phyloP scores from a whole-genome alignment of 1,140 invertebrate species.

The Sinonovacula constricta region DNA sequence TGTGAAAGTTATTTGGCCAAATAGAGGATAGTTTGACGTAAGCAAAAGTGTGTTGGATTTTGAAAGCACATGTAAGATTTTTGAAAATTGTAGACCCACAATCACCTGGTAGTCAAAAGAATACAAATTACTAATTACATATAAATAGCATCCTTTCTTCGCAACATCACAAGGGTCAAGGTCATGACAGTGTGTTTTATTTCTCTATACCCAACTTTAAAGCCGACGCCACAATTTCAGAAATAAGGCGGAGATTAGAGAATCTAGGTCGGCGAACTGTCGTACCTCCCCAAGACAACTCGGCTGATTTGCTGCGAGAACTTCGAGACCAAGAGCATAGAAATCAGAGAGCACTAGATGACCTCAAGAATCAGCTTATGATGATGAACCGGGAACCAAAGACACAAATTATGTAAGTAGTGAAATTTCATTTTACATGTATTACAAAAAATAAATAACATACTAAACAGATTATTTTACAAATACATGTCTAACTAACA shows the following conservation, averaged over 20 bases:
- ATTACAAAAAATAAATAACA: not conserved
- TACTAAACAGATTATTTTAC: not conserved
- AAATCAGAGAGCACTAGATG: conserved; percentile 47
- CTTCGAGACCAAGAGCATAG: conserved; percentile 32
- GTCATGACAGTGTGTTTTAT: no score
- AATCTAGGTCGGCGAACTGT: conserved; percentile 34
- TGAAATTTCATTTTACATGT: not conserved
- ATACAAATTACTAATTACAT: no score
- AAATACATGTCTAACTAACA: not conserved
- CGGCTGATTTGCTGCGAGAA: conserved; percentile 37
- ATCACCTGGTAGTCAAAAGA: no score
- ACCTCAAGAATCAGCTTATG: conserved; percentile 28
- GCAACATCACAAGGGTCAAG: no score
- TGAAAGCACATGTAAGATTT: no score
- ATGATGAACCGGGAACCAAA: conserved; percentile 22
- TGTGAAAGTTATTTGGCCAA: no score
- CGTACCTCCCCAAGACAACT: conserved; percentile 18
- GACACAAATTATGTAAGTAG: conserved; percentile 47
- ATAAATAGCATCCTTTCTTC: no score
- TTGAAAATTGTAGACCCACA: no score
- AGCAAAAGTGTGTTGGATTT: no score
- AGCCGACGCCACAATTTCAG: conserved; percentile 16
- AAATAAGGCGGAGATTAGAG: conserved; percentile 37
- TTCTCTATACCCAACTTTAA: no score
- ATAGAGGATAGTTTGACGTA: no score